Evolutionary conservation across 1,140 invertebrate genomes (phyloP), one percentile per base, ranked within the genome.

Genomic region (Hyposmocoma kahamanoa): DNA sequence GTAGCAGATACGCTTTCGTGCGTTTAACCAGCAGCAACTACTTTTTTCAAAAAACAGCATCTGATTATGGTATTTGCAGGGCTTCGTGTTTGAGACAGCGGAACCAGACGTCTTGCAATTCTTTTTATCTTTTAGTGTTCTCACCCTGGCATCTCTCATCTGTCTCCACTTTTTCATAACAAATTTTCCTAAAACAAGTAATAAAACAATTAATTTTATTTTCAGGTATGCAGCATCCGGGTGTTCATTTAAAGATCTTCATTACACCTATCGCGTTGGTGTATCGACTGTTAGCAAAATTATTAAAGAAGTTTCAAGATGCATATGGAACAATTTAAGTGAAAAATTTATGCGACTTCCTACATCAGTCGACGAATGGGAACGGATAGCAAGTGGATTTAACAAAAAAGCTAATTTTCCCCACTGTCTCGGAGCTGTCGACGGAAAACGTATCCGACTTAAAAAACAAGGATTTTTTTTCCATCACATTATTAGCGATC

Each of bases 401-500:
- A 26, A 72, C 42, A 21, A 52, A n/a, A 45, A 52, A 39, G 63
- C 68, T 62, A 52, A 78, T 46, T 83, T 86, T 56, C 78, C 71
- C 1, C 13, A 5, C 3, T 39, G 36, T 20, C n/a, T 39, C 3
- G 36, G 36, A 18, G 36, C 13, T 3, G 18, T 83, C 10, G 67
- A 75, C 62, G 67, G 69, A 24, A 69, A 69, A 43, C 67, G 64
- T 32, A 56, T 69, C 19, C 26, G 41, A 46, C 45, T 67, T 42
- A 45, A 56, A 56, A 54, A 49, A 17, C 56, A 87, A 86, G 42
- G 45, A 67, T 3, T 68, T 53, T 49, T 75, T 70, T 47, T 83
- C 70, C 44, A 70, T 87, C 2, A 71, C 87, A 13, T 66, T 88
- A 41, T 56, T 86, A 34, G 86, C 73, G 24, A 43, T 86, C 2